These are phyloP conservation scores for Achroia grisella DNA, from an alignment of 1,140 invertebrate genomes.

Conservation along the genomic window DNA sequence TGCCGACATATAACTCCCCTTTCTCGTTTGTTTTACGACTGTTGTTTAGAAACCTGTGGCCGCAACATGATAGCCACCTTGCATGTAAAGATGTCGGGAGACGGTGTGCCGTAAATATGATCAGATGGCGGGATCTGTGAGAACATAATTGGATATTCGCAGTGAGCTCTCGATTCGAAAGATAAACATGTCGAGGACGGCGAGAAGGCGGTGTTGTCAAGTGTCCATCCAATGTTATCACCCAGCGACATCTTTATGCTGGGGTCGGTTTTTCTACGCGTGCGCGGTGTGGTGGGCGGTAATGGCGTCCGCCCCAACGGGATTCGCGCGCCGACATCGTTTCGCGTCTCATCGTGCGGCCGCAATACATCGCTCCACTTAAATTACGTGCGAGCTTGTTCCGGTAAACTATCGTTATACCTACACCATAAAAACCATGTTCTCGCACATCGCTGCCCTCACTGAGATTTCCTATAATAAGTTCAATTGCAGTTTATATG, in stretches of 20 bases:
- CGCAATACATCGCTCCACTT: slow-evolving; percentile 67
- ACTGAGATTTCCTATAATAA: not conserved
- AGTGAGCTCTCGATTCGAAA: slow-evolving; percentile 38
- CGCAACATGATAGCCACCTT: slow-evolving; percentile 18
- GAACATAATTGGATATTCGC: slow-evolving; percentile 51
- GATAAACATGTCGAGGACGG: slow-evolving; percentile 32
- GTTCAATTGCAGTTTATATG: slow-evolving; percentile 1
- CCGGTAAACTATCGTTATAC: slow-evolving; percentile 50
- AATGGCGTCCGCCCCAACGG: slow-evolving; percentile 65
- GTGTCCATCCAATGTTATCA: slow-evolving; percentile 56
- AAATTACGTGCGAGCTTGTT: slow-evolving; percentile 60
- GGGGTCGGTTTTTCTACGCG: slow-evolving; percentile 57
- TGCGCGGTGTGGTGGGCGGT: slow-evolving; percentile 56
- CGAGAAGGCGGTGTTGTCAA: slow-evolving; percentile 39
- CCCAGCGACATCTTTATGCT: slow-evolving; percentile 50
- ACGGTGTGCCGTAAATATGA: slow-evolving; percentile 22
- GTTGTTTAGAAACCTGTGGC: slow-evolving; percentile 25
- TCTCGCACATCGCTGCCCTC: slow-evolving; percentile 10
- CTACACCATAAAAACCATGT: slow-evolving; percentile 28
- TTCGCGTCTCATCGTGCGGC: slow-evolving; percentile 65
- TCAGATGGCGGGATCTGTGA: slow-evolving; percentile 26
- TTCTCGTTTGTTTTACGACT: slow-evolving; percentile 34
- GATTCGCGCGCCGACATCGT: slow-evolving; percentile 62
- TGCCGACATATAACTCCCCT: slow-evolving; percentile 19
- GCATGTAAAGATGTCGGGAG: slow-evolving; percentile 31